Evolutionary conservation across 2,888 invertebrate species (phyloP), one percentile per base, ranked within the genome.

Genomic region (Sphinx pinastri): DNA sequence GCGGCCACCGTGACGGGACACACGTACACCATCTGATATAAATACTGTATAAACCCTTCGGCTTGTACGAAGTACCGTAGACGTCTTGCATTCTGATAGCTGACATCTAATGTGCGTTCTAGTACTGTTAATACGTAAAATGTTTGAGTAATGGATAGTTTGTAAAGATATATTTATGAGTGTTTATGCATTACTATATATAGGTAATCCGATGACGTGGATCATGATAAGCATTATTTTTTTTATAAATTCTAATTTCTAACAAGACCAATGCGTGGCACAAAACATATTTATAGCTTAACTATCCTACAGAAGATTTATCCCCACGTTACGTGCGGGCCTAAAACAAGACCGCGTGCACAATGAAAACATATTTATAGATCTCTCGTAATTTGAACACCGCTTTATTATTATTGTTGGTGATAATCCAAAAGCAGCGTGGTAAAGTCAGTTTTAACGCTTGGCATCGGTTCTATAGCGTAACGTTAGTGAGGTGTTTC

Each of bases 11-110:
- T 88, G 86, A 79, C 75, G 85, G 81, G 84, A 86, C 75, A 73
- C 85, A 85, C 85, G 86, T 86, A 86, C 79, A 71, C 79, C 72
- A 68, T 69, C 72, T 73, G 74, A 76, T 74, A 82, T 79, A 80
- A 60, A 38, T 63, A 69, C 63, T 83, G 82, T 82, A 83, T 84
- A 81, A 82, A 74, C 76, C 57, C 74, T 75, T 69, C 66, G 74
- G 70, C 75, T 71, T 75, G 74, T 11, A 47, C 16, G 47, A 63
- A 60, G 47, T n/a, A 14, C n/a, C 4, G 16, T 54, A 45, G 45
- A 45, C n/a, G 60, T 16, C 60, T 60, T 13, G 16, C 45, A 13
- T 11, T 47, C 47, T 63, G 47, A 47, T 19, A 19, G 45, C 59
- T 59, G 59, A 13, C 47, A 11, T 16, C 16, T 47, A 5, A 47